These are phyloP conservation scores for Heliconius hermathena DNA, from an alignment of 1,140 invertebrate genomes.

Conservation along the genomic window DNA sequence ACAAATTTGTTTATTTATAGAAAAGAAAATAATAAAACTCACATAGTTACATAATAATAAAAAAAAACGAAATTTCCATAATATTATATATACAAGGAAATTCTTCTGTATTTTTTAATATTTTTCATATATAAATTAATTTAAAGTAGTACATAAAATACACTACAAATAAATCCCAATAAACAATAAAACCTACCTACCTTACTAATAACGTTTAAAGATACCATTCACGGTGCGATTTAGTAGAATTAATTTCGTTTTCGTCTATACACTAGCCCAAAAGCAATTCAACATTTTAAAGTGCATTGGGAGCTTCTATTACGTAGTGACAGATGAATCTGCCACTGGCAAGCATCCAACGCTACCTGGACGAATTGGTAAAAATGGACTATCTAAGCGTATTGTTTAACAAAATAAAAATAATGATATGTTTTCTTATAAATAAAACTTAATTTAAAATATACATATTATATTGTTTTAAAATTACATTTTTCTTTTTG, in stretches of 20 bases:
- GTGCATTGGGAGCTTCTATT: conserved; percentile 24
- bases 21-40: no score
- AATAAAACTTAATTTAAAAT: neutral
- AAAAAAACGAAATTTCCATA: no score
- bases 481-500: no score
- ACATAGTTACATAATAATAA: no score
- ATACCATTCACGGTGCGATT: neutral
- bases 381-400: conserved; percentile 22
- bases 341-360: conserved; percentile 32
- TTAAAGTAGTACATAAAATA: neutral
- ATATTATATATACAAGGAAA: no score
- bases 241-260: neutral
- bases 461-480: no score
- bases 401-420: neutral
- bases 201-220: neutral
- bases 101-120: no score
- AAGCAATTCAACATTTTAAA: conserved; percentile 25
- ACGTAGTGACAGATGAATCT: conserved; percentile 29
- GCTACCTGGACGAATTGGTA: conserved; percentile 13
- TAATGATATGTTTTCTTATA: neutral
- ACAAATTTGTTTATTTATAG: no score
- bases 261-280: neutral
- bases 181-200: neutral
- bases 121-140: no score
- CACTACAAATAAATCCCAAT: neutral